These are phyloP conservation scores for Procambarus clarkii DNA, from an alignment of 1,140 invertebrate genomes.

Conservation along the genomic window DNA sequence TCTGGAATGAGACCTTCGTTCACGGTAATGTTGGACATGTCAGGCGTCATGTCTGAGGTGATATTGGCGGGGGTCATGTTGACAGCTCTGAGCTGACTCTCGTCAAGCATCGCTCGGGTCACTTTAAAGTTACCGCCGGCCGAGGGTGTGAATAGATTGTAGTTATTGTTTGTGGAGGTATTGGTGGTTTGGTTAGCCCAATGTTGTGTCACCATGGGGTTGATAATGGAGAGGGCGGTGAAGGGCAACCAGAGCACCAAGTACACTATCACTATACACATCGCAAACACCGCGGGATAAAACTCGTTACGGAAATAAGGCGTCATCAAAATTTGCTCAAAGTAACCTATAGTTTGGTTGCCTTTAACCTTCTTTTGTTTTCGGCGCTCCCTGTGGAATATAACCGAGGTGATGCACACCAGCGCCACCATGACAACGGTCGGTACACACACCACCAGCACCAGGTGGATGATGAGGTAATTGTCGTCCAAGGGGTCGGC, in stretches of 20 bases:
- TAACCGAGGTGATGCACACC: constrained; percentile 20
- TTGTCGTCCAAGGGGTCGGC: constrained; percentile 61
- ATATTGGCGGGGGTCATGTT: constrained; percentile 3
- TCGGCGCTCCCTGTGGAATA: constrained; percentile 62
- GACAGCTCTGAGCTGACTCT: constrained; percentile 17
- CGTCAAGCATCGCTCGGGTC: constrained; percentile 44
- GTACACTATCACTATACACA: constrained; percentile 30
- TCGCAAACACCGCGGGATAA: constrained; percentile 56
- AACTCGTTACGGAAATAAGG: constrained; percentile 69
- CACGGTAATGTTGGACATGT: constrained; percentile 45
- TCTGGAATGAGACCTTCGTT: constrained; percentile 59
- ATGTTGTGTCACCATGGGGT: constrained; percentile 59
- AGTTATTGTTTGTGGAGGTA: not conserved
- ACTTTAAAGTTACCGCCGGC: not conserved
- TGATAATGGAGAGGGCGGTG: constrained; percentile 48
- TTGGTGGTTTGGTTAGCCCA: constrained; percentile 61
- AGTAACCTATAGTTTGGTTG: constrained; percentile 65
- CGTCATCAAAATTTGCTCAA: constrained; percentile 71
- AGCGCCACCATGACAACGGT: constrained; percentile 49
- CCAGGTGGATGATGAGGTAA: constrained; percentile 59
- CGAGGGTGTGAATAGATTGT: constrained; percentile 4
- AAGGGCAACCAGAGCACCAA: constrained; percentile 64
- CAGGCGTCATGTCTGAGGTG: not conserved
- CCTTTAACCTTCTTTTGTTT: constrained; percentile 69
- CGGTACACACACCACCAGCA: constrained; percentile 36